Evolutionary conservation across 2,888 invertebrate species (phyloP).

Genomic region (Gymnoscelis rufifasciata): DNA sequence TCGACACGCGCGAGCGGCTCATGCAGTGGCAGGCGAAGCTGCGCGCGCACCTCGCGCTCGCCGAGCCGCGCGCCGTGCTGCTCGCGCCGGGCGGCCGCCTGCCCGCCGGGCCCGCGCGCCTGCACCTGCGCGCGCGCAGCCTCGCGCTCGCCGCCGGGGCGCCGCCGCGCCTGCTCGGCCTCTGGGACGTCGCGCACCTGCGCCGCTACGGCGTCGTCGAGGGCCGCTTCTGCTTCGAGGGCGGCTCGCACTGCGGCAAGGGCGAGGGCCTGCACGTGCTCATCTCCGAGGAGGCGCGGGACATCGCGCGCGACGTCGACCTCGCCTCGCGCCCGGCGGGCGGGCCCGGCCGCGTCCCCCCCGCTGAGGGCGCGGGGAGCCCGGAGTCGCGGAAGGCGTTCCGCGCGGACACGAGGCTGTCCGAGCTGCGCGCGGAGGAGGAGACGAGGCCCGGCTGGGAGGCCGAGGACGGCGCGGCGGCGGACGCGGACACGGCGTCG

Average conservation of each 20-base stretch:
- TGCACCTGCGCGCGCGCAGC: conserved; percentile 88
- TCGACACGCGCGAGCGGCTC: conserved; percentile 90
- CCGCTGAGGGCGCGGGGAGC: no score
- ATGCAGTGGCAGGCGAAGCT: conserved; percentile 90
- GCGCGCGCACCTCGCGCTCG: conserved; percentile 49
- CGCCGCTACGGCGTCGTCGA: conserved; percentile 91
- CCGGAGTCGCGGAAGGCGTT: no score
- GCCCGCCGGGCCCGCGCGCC: conserved; percentile 86
- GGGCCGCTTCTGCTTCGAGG: conserved; percentile 93
- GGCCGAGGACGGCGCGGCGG: conserved; percentile 73
- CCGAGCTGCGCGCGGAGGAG: conserved; percentile 72
- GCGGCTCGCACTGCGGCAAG: conserved; percentile 90
- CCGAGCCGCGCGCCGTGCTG: conserved; percentile 58
- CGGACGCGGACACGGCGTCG: conserved; percentile 55
- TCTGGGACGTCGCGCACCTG: conserved; percentile 84
- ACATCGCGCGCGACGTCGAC: conserved; percentile 83
- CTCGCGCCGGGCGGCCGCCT: conserved; percentile 68
- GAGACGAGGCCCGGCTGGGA: conserved; percentile 66
- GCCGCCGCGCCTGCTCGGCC: conserved; percentile 86
- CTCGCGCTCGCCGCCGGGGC: conserved; percentile 90
- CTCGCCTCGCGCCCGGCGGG: no score
- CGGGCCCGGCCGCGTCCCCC: conserved; percentile 79
- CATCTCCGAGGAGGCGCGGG: conserved; percentile 86
- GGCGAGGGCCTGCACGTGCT: conserved; percentile 90
- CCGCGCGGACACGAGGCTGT: conserved; percentile 59